phyloP scores from a whole-genome alignment of 1,140 invertebrate species.

The Sinella curviseta region DNA sequence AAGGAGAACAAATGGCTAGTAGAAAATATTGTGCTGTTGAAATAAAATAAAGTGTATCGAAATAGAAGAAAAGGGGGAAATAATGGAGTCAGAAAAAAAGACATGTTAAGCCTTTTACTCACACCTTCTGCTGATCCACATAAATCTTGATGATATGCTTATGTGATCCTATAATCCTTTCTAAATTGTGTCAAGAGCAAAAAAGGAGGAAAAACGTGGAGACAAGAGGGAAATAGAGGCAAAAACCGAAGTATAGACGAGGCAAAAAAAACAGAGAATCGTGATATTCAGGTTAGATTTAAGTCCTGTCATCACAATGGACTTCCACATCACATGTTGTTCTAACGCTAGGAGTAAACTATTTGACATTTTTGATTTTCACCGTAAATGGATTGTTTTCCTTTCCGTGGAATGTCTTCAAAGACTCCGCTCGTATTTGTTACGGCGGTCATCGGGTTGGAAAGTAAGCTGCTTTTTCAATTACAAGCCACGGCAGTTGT shows the following conservation, averaged over 20 bases:
- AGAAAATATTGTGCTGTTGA: background rate
- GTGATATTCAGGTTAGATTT: background rate
- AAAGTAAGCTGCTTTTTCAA: too few species aligned
- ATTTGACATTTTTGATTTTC: too few species aligned
- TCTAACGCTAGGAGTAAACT: too few species aligned
- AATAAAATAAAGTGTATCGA: background rate
- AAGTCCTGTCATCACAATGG: background rate
- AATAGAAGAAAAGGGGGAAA: background rate
- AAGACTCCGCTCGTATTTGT: too few species aligned
- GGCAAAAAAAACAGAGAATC: background rate
- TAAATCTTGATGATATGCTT: slow-evolving; percentile 21
- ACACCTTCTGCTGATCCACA: slow-evolving; percentile 8
- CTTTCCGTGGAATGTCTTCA: too few species aligned
- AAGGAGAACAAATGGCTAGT: background rate
- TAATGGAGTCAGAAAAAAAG: background rate
- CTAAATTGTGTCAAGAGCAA: background rate
- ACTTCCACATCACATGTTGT: too few species aligned
- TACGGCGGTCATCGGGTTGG: too few species aligned
- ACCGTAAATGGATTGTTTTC: too few species aligned
- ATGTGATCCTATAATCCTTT: slow-evolving; percentile 9
- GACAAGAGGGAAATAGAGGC: background rate
- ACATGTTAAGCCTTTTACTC: background rate
- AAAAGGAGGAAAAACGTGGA: background rate
- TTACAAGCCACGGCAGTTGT: too few species aligned
- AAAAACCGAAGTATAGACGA: background rate